Conservation (phyloP, 2,113 vertebrate genomes). For the Poeciliopsis occidentalis region DNA sequence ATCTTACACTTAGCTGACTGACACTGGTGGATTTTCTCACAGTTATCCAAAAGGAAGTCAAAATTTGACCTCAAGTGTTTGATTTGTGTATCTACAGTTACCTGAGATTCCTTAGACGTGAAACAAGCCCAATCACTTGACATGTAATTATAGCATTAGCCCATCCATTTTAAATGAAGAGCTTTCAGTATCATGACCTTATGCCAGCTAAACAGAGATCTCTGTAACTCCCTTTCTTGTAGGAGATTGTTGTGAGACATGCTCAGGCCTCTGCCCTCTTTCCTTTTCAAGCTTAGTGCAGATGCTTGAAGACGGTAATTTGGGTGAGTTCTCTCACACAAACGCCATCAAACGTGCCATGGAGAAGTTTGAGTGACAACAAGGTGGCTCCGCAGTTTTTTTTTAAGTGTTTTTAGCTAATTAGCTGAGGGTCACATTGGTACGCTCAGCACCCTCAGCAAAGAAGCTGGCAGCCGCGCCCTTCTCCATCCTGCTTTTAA, state of each 20-base stretch:
- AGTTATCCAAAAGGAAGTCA: no score
- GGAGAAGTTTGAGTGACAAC: slow-evolving; percentile 46
- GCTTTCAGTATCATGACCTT: slow-evolving; percentile 20
- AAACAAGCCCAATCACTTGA: slow-evolving; percentile 25
- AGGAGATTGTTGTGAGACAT: neutral
- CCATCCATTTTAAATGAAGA: slow-evolving; percentile 32
- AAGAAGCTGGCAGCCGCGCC: slow-evolving; percentile 42
- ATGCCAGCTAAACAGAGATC: slow-evolving; percentile 49
- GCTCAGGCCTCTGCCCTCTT: slow-evolving; percentile 52
- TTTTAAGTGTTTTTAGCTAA: slow-evolving; percentile 19
- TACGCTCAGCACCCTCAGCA: no score
- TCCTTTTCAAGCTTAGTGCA: slow-evolving; percentile 11
- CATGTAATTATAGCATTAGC: slow-evolving; percentile 57
- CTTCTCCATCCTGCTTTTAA: slow-evolving; percentile 49
- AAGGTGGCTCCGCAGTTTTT: slow-evolving; percentile 2
- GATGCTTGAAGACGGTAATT: slow-evolving; percentile 48
- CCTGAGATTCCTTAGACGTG: neutral
- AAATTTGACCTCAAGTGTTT: no score
- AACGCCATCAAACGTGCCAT: slow-evolving; percentile 37
- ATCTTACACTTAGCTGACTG: no score
- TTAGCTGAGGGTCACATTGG: slow-evolving; percentile 5
- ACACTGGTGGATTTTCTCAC: no score
- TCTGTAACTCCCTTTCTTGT: slow-evolving; percentile 44
- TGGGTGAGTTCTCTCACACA: slow-evolving; percentile 44
- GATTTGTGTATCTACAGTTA: no score